Base-by-base conservation (phyloP, 2,113 vertebrate species). In the Anoplopoma fimbria region DNA sequence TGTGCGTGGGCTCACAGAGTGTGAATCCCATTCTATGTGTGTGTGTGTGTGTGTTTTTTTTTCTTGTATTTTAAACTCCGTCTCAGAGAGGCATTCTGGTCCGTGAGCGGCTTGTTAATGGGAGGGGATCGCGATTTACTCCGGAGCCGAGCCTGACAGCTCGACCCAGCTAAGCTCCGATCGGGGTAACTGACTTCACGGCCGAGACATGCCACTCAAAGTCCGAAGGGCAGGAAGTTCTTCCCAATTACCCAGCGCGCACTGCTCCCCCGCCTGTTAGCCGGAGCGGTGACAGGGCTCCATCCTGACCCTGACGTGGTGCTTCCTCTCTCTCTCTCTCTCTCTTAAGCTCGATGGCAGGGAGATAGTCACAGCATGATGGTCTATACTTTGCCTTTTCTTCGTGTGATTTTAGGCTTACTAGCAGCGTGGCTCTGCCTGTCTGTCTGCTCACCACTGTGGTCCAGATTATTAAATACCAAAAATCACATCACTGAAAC, bases 181-280 rank as follows among this genome's bases (percentile, higher is more conserved):
- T 89, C 85, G 51, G 55, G 84, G 82, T 86, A 60, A 58, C 82
- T 47, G 68, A 78, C 78, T 84, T 31, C 40, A 29, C 0, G 70
- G 15, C 14, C 27, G 68, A 84, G 77, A 58, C 75, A 34, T 64
- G 82, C 81, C 91, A 70, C 69, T 93, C 88, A 84, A n/a, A 82
- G 38, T 77, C 78, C 1, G 61, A 5, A 53, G 62, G 81, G 62
- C 64, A 74, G 87, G 69, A 82, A 82, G 77, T 61, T 85, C 76
- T 81, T 81, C 57, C 82, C 86, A 91, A 90, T 92, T 91, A 93
- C 83, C 81, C 81, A 69, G 67, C 40, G 13, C 5, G 10, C 82
- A 34, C 53, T 34, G 60, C 81, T 84, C 72, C 29, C 68, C 47
- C 31, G 65, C 61, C 84, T 87, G 90, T 85, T 77, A 83, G 82